Percentiles rank a stretch among this genome's conserved stretches.
Evolutionary conservation across 2,888 invertebrate genomes (phyloP).

Genomic region (Schrankia costaestrigalis): DNA sequence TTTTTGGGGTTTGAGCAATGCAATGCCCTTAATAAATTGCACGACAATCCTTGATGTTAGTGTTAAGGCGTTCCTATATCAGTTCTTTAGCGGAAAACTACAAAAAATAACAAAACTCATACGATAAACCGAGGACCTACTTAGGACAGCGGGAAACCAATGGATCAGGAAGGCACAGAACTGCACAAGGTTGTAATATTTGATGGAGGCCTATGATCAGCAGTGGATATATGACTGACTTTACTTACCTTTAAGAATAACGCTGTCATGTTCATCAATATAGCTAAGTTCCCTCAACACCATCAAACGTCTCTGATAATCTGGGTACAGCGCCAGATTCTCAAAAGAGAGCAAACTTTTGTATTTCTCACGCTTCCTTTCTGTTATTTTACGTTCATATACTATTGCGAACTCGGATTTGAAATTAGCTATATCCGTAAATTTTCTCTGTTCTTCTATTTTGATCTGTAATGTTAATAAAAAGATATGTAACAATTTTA

Average conservation of each 20-base stretch:
- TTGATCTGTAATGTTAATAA: constrained; percentile 50
- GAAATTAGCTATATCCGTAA: constrained; percentile 89
- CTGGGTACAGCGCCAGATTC: constrained; percentile 92
- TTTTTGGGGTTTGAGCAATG: too few species aligned
- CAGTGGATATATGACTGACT: too few species aligned
- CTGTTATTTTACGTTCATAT: constrained; percentile 87
- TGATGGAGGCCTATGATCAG: too few species aligned
- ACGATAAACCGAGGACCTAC: too few species aligned
- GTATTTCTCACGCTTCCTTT: constrained; percentile 84
- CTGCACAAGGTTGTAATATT: too few species aligned
- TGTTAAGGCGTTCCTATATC: too few species aligned
- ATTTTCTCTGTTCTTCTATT: constrained; percentile 77
- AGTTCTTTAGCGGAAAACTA: too few species aligned
- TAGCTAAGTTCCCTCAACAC: constrained; percentile 89
- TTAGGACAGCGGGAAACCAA: too few species aligned
- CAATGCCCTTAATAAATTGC: too few species aligned
- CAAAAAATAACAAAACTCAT: too few species aligned
- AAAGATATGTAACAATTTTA: neutral
- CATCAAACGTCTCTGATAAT: constrained; percentile 90
- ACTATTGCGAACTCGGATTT: constrained; percentile 88
- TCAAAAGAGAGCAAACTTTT: constrained; percentile 90
- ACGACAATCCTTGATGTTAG: too few species aligned
- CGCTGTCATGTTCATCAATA: constrained; percentile 72
- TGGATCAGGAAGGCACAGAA: too few species aligned
- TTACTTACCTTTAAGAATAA: constrained; percentile 61